Evolutionary conservation across 1,140 invertebrate genomes (phyloP).

Genomic region (Bombus impatiens): DNA sequence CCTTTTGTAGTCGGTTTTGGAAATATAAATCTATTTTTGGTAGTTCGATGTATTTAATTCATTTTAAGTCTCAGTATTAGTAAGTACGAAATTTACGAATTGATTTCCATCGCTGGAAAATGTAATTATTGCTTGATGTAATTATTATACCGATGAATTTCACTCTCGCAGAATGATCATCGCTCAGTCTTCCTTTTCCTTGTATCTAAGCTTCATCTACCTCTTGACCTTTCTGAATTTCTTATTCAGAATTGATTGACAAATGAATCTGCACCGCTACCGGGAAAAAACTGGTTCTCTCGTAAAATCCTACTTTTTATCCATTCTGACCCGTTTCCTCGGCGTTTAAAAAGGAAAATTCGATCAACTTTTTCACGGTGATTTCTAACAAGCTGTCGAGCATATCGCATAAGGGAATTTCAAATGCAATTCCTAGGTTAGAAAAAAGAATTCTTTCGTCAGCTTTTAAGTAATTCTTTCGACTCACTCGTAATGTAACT

Average conservation of each 20-base stretch:
- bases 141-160: not conserved
- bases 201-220: not conserved
- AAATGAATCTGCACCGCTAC: not conserved
- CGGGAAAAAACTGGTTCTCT: no score
- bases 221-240: not conserved
- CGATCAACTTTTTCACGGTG: not conserved
- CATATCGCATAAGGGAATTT: not conserved
- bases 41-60: not conserved
- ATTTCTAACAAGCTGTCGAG: not conserved
- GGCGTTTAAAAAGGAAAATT: not conserved
- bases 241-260: not conserved
- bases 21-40: not conserved
- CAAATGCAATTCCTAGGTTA: not conserved
- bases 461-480: not conserved
- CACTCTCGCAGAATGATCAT: not conserved
- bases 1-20: not conserved
- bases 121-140: not conserved
- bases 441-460: not conserved
- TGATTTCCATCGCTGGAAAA: not conserved
- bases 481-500: not conserved
- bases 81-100: not conserved
- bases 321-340: not conserved
- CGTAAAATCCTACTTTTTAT: not conserved
- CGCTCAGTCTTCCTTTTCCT: not conserved
- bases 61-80: not conserved